Evolutionary conservation across 2,113 vertebrate genomes (phyloP), one percentile per base, ranked within the genome.

Genomic region (Ophiodon elongatus): DNA sequence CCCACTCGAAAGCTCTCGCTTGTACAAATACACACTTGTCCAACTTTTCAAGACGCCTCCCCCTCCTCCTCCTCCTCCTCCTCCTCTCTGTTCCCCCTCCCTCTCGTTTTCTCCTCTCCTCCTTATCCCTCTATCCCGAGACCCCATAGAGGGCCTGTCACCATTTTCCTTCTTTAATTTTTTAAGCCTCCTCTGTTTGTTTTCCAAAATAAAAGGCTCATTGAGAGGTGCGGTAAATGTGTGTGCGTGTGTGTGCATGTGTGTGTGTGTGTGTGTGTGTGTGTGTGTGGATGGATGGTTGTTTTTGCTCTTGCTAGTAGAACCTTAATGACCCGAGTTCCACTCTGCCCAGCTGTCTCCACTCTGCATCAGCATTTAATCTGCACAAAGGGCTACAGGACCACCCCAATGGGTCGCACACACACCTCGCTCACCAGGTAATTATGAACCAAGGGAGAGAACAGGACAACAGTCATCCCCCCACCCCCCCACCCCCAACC

Each of bases 321-420:
- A 91, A 82, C 91, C 85, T 90, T 92, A 93, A 94, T 92, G 89
- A 92, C 92, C 92, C 6, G 50, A 91, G 93, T 35, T 92, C 89
- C 90, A 80, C 84, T 88, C 54, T 85, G 79, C 74, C 83, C 92
- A 93, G 92, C 89, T 94, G 88, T 89, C 88, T 93, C 84, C 91
- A 89, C 92, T 90, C 90, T 93, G 85, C 77, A 89, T 89, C 91
- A 91, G 92, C 91, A 86, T 93, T 91, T 92, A 80, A 90, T 91
- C 84, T 89, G 80, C 87, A 84, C 84, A 86, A 70, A 87, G 77
- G 75, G 68, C 83, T 80, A 77, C 86, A 85, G 71, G 89, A 93
- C 91, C 91, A 91, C 90, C 92, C 85, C 88, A 86, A 85, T 68
- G 85, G 85, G 80, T 82, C 65, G 35, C 75, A 85, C 35, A 71